Evolutionary conservation across 2,888 invertebrate species (phyloP).

Genomic region (Archips crataeganus): DNA sequence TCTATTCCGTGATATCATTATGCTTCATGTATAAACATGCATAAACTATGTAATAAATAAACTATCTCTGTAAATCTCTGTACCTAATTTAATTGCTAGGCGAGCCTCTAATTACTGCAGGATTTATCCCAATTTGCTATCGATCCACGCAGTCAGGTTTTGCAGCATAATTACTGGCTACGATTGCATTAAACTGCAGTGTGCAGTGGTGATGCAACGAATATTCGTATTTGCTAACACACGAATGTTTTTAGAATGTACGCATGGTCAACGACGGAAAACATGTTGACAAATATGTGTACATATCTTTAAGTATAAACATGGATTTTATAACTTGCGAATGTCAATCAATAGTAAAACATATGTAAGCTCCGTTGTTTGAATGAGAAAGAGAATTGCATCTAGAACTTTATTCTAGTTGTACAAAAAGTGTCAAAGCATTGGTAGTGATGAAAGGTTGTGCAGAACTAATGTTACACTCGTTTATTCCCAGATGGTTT

Average conservation of each 20-base stretch:
- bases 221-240: background rate
- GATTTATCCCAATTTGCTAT: constrained; percentile 39
- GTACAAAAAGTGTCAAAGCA: no score
- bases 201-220: background rate
- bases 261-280: background rate
- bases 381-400: no score
- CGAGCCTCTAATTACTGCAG: constrained; percentile 28
- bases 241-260: background rate
- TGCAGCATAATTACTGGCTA: constrained; percentile 30
- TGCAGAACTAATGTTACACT: no score
- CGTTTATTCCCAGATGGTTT: no score
- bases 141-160: constrained; percentile 28
- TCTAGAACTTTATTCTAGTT: no score
- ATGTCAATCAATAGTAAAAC: no score
- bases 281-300: no score
- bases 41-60: background rate
- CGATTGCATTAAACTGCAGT: constrained; percentile 17
- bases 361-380: no score
- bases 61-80: background rate
- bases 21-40: background rate
- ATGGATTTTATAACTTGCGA: no score
- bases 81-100: constrained; percentile 23
- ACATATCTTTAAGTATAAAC: no score
- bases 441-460: no score
- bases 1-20: no score